Evolutionary conservation across 2,113 vertebrate species (phyloP).

Genomic region (Stegostoma tigrinum): DNA sequence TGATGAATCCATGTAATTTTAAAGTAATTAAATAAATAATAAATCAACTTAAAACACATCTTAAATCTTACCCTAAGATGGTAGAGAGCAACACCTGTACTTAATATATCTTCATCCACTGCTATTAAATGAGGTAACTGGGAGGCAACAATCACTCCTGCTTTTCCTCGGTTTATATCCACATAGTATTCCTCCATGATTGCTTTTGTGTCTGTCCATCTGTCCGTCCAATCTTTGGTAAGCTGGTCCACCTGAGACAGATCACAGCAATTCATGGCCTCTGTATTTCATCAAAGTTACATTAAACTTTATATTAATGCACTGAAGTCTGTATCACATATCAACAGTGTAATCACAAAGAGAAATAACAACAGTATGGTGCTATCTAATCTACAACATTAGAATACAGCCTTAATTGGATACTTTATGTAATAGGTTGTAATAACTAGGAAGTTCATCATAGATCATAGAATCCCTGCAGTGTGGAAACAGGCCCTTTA

Average conservation of each 20-base stretch:
- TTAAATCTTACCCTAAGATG: slow-evolving; percentile 77
- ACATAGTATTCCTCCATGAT: slow-evolving; percentile 81
- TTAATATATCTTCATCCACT: slow-evolving; percentile 83
- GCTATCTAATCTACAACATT: not conserved
- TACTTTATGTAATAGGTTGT: not conserved
- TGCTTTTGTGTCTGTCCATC: slow-evolving; percentile 78
- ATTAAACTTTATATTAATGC: not conserved
- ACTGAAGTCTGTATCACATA: too few species aligned
- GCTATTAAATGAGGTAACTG: slow-evolving; percentile 80
- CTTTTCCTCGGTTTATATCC: slow-evolving; percentile 79
- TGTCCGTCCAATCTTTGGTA: slow-evolving; percentile 82
- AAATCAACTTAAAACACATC: not conserved
- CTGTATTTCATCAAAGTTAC: not conserved
- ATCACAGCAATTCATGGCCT: not conserved
- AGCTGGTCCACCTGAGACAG: slow-evolving; percentile 74
- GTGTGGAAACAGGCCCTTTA: too few species aligned
- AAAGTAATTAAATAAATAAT: not conserved
- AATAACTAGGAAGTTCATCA: not conserved
- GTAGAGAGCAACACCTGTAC: slow-evolving; percentile 85
- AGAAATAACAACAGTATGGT: too few species aligned
- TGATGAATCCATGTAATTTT: not conserved
- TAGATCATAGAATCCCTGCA: too few species aligned
- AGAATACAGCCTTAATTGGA: not conserved
- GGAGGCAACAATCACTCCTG: slow-evolving; percentile 78
- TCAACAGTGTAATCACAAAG: too few species aligned